Evolutionary conservation across 2,888 invertebrate genomes (phyloP).

Genomic region (Lithophane leautieri): DNA sequence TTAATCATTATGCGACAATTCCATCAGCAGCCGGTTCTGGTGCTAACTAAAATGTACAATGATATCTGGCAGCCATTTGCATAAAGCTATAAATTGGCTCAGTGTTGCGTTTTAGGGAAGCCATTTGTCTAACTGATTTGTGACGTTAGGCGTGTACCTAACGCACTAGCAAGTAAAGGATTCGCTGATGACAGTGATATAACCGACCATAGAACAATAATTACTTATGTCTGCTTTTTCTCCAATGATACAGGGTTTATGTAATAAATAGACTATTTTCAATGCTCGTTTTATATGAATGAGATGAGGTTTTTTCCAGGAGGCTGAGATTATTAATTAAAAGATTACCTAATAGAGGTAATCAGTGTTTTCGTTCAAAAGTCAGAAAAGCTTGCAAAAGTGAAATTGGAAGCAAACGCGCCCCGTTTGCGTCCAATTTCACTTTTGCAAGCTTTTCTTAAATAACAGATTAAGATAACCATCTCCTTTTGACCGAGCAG

Average conservation of each 20-base stretch:
- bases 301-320: not conserved
- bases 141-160: not conserved
- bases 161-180: not conserved
- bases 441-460: not conserved
- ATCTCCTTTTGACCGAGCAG: not conserved
- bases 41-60: constrained; percentile 4
- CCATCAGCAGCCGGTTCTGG: not conserved
- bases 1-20: not conserved
- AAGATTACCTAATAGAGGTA: not conserved
- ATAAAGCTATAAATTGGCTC: constrained; percentile 31
- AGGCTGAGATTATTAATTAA: not conserved
- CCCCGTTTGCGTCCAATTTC: constrained; percentile 2
- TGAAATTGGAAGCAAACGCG: too few relatives aligned
- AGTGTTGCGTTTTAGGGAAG: constrained; percentile 5
- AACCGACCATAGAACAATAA: not conserved
- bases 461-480: constrained; percentile 26
- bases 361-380: not conserved
- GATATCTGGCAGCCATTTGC: constrained; percentile 26
- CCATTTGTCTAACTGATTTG: constrained; percentile 14
- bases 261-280: too few relatives aligned
- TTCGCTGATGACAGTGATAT: not conserved
- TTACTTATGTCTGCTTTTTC: not conserved
- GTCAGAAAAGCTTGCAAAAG: too few relatives aligned
- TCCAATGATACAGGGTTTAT: not conserved
- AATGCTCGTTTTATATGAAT: not conserved